A percentile compares a stretch with the other conserved stretches of the same genome.
Conservation (phyloP, 2,113 vertebrate species). For the Pica pica region DNA sequence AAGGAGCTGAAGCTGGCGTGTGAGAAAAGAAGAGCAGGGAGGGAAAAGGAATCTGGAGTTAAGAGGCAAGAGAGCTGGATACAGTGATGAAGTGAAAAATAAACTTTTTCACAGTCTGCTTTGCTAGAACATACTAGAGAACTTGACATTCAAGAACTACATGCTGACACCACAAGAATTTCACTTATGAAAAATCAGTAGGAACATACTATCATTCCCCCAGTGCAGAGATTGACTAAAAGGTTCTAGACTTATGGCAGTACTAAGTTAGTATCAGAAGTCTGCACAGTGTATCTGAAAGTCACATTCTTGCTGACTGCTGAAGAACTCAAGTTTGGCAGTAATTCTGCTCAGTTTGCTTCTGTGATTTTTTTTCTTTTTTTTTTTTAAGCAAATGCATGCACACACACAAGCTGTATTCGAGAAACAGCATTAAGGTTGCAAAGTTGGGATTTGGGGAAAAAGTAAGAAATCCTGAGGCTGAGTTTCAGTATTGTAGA, state of each 20-base stretch:
- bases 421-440: neutral
- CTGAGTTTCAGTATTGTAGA: neutral
- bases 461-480: neutral
- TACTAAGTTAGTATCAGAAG: neutral
- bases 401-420: neutral
- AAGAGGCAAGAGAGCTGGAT: neutral
- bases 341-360: neutral
- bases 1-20: neutral
- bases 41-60: neutral
- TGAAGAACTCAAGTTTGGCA: neutral
- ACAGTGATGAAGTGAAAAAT: neutral
- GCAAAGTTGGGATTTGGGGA: neutral
- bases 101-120: neutral
- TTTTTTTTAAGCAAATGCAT: accelerated
- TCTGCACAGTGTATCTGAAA: neutral
- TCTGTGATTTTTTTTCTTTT: neutral
- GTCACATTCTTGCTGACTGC: neutral
- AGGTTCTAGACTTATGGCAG: neutral
- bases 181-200: neutral
- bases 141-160: neutral
- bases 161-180: neutral
- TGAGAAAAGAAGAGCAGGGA: neutral
- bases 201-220: neutral
- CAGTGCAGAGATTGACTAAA: neutral
- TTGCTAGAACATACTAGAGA: neutral